phyloP scores from a whole-genome alignment of 2,888 invertebrate species.

The Platycheirus rosarum region DNA sequence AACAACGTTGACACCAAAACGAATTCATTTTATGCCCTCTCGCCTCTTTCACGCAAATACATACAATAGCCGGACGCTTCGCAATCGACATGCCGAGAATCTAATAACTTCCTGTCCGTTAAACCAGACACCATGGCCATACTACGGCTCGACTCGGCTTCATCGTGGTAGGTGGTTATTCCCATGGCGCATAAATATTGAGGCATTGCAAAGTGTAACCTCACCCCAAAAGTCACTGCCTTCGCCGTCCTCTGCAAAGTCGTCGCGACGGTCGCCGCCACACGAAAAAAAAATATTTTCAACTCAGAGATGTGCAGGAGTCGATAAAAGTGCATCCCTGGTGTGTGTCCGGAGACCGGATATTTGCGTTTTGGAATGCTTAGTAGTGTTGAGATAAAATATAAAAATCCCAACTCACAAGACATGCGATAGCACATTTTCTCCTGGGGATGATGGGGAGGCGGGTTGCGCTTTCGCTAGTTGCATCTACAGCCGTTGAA shows the following conservation, averaged over 20 bases:
- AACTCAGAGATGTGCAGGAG: conserved; percentile 7
- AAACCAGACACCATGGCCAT: conserved; percentile 43
- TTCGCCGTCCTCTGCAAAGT: no score
- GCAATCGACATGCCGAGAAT: conserved; percentile 58
- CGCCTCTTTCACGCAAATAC: conserved; percentile 34
- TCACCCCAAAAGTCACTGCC: conserved; percentile 18
- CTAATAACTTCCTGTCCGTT: conserved; percentile 68
- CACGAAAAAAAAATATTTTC: not conserved
- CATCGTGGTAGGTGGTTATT: conserved; percentile 31
- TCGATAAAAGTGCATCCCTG: conserved; percentile 42
- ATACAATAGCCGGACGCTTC: conserved; percentile 44
- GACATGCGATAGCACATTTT: conserved; percentile 66
- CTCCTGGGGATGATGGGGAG: not conserved
- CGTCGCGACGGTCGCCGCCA: not conserved
- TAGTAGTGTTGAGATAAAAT: conserved; percentile 35
- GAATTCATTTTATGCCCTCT: conserved; percentile 19
- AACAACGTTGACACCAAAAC: conserved; percentile 39
- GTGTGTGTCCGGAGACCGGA: conserved; percentile 44
- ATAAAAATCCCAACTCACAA: conserved; percentile 57
- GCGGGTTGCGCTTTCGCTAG: not conserved
- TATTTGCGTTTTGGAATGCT: conserved; percentile 59
- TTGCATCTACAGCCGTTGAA: not conserved
- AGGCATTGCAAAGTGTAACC: conserved; percentile 61
- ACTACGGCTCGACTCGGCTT: conserved; percentile 4
- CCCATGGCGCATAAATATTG: conserved; percentile 51